phyloP scores from a whole-genome alignment of 1,140 invertebrate genomes.

The Drosophila eugracilis region DNA sequence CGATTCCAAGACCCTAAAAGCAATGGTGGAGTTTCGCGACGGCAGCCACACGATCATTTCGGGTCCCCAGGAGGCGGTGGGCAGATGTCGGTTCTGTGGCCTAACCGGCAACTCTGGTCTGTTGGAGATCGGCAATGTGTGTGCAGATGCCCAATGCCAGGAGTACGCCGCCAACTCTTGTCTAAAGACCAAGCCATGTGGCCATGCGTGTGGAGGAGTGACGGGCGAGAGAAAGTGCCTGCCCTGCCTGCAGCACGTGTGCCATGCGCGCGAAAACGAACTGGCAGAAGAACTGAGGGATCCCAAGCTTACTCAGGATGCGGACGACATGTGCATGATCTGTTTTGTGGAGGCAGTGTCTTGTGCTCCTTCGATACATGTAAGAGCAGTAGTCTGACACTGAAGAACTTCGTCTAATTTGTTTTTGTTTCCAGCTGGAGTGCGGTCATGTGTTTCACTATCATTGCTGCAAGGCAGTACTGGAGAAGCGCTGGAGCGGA shows the following conservation, averaged over 20 bases:
- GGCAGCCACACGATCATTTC: conserved; percentile 86
- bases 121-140: conserved; percentile 96
- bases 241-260: conserved; percentile 90
- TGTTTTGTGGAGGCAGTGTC: conserved; percentile 98
- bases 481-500: conserved; percentile 96
- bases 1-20: conserved; percentile 96
- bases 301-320: conserved; percentile 93
- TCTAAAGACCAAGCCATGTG: conserved; percentile 92
- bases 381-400: conserved; percentile 65
- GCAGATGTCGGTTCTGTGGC: conserved; percentile 97
- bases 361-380: conserved; percentile 96
- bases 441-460: conserved; percentile 99
- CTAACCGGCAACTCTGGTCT: conserved; percentile 92
- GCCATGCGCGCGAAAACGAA: conserved; percentile 85
- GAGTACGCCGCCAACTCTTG: conserved; percentile 95
- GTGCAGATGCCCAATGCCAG: conserved; percentile 97
- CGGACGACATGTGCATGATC: conserved; percentile 99
- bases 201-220: conserved; percentile 97
- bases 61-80: conserved; percentile 86
- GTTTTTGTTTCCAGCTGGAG: conserved; percentile 87
- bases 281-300: conserved; percentile 86
- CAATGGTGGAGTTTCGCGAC: conserved; percentile 96
- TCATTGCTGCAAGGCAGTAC: conserved; percentile 94
- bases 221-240: conserved; percentile 92
- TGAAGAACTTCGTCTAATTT: background rate